Base-by-base conservation (phyloP, 2,888 invertebrate genomes). In the Erebia palarica region DNA sequence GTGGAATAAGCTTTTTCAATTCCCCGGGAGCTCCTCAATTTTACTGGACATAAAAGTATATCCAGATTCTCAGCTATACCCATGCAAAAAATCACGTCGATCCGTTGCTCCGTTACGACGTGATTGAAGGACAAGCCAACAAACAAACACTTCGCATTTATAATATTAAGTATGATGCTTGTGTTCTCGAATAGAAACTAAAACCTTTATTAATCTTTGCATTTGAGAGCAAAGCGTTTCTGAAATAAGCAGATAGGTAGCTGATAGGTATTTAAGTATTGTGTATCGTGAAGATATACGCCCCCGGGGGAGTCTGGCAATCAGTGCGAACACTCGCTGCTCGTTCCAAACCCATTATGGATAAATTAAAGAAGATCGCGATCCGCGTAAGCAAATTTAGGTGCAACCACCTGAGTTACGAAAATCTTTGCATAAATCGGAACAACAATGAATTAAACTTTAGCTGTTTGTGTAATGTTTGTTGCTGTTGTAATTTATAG, bases 261-360 rank as follows among this genome's bases (percentile, higher is more conserved):
- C 47, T 47, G 47, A 47, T 75, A 72, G 74, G 71, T 75, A 75
- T 73, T 74, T 73, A 74, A 72, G 73, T 75, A 76, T 75, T 78
- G 76, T 80, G 77, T 80, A 78, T 72, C 80, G 77, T 75, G 78
- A 78, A 73, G 76, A 78, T 75, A 73, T 77, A 77, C 76, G 76
- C 79, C 75, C 89, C 79, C 87, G 53, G 10, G 89, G 86, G 91
- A 86, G 90, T 90, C 89, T 90, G 84, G 89, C 88, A 90, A 91
- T 91, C 91, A 87, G 85, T 81, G 84, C 81, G 81, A 82, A 81
- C 84, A 81, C 84, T 83, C 82, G 82, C 85, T 83, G 85, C 86
- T 87, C 88, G 86, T 89, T 88, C 82, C 81, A 84, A 90, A 87
- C 80, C 87, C 90, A 91, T 92, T 91, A 90, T 82, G 86, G 87